Conservation (phyloP, 2,797 vertebrate genomes). For the Bufotes viridis region DNA sequence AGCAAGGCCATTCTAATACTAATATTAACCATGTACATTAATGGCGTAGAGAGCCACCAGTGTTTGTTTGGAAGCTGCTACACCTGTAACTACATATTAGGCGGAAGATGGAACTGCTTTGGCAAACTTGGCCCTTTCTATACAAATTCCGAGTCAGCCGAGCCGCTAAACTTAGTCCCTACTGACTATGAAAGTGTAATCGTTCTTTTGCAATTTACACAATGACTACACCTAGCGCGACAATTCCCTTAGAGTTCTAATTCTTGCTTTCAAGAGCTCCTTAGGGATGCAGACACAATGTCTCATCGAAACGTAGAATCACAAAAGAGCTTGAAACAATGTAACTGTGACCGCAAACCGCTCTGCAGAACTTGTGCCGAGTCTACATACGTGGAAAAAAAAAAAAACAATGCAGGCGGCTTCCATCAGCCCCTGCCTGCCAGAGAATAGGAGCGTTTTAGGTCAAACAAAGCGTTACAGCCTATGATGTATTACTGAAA, state of each 20-base stretch:
- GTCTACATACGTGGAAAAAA: background rate
- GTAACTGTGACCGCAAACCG: conserved; percentile 6
- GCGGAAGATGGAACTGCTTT: background rate
- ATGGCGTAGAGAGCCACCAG: no score
- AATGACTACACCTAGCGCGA: conserved; percentile 26
- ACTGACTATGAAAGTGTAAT: background rate
- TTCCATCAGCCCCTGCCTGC: background rate
- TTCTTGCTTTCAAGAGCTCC: conserved; percentile 3
- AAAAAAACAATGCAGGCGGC: background rate
- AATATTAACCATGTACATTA: no score
- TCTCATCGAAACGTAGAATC: conserved; percentile 10
- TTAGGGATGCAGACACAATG: conserved; percentile 9
- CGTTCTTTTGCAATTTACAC: conserved; percentile 10
- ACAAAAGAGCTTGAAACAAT: conserved; percentile 31
- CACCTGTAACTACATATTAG: background rate
- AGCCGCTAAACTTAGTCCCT: background rate
- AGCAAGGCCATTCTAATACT: no score
- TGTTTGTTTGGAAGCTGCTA: no score
- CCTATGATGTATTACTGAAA: conserved; percentile 16
- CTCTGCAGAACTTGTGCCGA: background rate
- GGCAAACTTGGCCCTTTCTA: background rate
- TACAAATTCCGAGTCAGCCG: background rate
- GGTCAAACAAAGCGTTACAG: background rate
- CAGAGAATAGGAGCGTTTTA: background rate
- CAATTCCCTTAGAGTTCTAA: background rate